Evolutionary conservation across 2,888 invertebrate species (phyloP).

Genomic region (Orthosia gothica): DNA sequence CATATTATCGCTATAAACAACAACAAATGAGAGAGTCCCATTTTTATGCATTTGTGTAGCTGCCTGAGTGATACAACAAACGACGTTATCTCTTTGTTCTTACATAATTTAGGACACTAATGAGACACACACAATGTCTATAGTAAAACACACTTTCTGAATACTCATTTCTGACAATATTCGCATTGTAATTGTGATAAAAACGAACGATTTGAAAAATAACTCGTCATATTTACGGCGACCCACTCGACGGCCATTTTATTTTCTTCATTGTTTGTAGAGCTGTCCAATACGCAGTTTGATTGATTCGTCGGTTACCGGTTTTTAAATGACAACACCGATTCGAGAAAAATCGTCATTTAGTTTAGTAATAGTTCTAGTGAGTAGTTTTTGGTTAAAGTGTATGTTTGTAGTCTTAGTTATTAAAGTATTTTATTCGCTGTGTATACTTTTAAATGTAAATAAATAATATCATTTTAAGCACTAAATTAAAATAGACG

Average conservation of each 20-base stretch:
- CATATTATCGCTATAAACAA: slow-evolving; percentile 83
- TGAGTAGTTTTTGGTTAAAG: too few species aligned
- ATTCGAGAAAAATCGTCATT: neutral
- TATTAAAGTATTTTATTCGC: too few species aligned
- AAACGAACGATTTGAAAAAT: slow-evolving; percentile 74
- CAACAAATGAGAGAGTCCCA: slow-evolving; percentile 88
- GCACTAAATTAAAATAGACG: too few species aligned
- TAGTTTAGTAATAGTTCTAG: too few species aligned
- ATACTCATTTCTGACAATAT: slow-evolving; percentile 73
- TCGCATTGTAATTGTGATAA: slow-evolving; percentile 80
- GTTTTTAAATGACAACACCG: slow-evolving; percentile 18
- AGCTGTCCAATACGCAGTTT: slow-evolving; percentile 42
- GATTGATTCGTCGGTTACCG: slow-evolving; percentile 17
- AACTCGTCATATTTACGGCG: slow-evolving; percentile 82
- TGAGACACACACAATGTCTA: slow-evolving; percentile 72
- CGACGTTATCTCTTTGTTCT: slow-evolving; percentile 79
- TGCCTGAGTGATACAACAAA: slow-evolving; percentile 81
- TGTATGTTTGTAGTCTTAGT: too few species aligned
- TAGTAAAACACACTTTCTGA: slow-evolving; percentile 74
- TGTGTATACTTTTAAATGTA: too few species aligned
- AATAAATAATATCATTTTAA: too few species aligned
- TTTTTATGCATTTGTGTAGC: slow-evolving; percentile 88
- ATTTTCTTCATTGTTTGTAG: slow-evolving; percentile 66
- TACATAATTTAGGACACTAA: slow-evolving; percentile 84
- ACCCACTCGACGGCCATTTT: slow-evolving; percentile 87